Evolutionary conservation across 2,888 invertebrate species (phyloP), one percentile per base, ranked within the genome.

Genomic region (Limnephilus marmoratus): DNA sequence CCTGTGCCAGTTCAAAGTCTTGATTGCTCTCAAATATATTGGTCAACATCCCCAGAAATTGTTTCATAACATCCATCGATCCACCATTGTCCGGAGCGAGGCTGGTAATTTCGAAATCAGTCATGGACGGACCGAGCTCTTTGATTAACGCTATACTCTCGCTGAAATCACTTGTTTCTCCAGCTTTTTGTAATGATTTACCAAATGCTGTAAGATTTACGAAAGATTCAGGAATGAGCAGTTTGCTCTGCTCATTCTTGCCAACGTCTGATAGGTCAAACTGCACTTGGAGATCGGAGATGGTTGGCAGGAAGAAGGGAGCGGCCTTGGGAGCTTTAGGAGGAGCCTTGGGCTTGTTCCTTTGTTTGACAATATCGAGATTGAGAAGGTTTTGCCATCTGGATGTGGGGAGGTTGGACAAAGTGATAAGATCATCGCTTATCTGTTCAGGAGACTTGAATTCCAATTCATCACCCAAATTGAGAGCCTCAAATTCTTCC

Each of bases 271-370:
- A 96, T 3, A 98, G 95, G 94, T 98, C 98, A 95, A 99, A 99
- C 94, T 98, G 97, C 11, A 98, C 95, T 94, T 98, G 97, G 31
- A 99, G 96, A 1, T 98, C 98, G 0, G 98, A 97, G 91, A 99
- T 96, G 0, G 99, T 99, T 0, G 99, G 99, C 90, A 99, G 96
- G 95, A 99, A 99, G 96, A 99, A 99, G 0, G 99, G 99, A 0
- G 99, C 99, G 0, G 98, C 97, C 95, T 98, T 98, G 0, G 98
- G 98, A 2, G 97, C 97, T 94, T 98, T 98, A 0, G 98, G 97
- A 0, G 98, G 97, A 90, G 97, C 97, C 95, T 97, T 98, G 0
- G 99, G 99, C 94, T 98, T 99, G 95, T 99, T 99, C 93, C 98
- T 96, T 94, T 97, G 97, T 95, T 98, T 98, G 2, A 99, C 98